phyloP scores from a whole-genome alignment of 2,113 vertebrate genomes.

The Camelus bactrianus region DNA sequence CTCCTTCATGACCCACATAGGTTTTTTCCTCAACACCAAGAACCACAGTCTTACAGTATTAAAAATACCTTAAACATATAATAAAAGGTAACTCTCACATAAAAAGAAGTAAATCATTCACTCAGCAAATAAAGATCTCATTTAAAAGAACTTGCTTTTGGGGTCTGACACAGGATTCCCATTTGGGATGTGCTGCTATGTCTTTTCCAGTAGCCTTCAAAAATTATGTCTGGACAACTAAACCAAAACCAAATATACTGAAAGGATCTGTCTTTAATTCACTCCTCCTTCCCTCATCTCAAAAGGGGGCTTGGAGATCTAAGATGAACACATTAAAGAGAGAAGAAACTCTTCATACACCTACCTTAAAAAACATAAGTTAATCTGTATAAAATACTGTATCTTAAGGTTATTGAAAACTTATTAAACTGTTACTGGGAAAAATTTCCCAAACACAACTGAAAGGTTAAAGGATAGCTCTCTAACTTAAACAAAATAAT shows the following conservation, averaged over 20 bases:
- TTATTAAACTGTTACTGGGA: constrained; percentile 17
- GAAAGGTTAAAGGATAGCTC: constrained; percentile 34
- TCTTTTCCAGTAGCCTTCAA: constrained; percentile 37
- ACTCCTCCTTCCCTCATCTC: not conserved
- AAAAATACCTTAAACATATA: constrained; percentile 50
- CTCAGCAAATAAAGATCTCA: constrained; percentile 34
- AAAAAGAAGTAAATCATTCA: constrained; percentile 42
- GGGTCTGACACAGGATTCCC: not conserved
- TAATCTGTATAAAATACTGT: constrained; percentile 11
- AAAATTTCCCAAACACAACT: constrained; percentile 47
- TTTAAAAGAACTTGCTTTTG: constrained; percentile 25
- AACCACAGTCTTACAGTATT: constrained; percentile 46
- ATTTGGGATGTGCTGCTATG: not conserved
- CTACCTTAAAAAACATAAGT: not conserved
- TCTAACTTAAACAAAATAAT: constrained; percentile 46
- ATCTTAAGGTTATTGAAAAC: constrained; percentile 41
- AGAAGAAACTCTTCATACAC: not conserved
- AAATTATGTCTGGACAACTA: constrained; percentile 15
- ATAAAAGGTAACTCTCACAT: constrained; percentile 49
- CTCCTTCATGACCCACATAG: not conserved
- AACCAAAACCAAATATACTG: constrained; percentile 32
- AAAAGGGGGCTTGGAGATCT: constrained; percentile 11
- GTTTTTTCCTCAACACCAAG: constrained; percentile 47
- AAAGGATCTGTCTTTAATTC: constrained; percentile 32
- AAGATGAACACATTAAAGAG: constrained; percentile 50